Evolutionary conservation across 2,797 vertebrate species (phyloP).

Genomic region (Neosilurus hyrtlii): DNA sequence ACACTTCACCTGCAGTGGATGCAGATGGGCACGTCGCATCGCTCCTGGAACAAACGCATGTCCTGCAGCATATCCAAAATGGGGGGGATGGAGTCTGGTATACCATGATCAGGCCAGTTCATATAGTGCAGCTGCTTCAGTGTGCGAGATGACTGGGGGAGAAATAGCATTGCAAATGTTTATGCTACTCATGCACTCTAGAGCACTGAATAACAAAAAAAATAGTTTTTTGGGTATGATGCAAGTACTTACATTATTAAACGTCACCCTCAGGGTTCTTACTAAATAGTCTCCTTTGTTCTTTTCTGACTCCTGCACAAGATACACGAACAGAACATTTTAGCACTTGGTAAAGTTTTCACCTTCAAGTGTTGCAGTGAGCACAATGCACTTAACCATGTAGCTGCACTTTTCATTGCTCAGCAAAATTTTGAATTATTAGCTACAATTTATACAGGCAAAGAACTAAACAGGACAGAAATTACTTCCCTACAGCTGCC

Average conservation of each 20-base stretch:
- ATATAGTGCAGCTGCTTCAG: slow-evolving; percentile 90
- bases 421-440: neutral
- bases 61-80: slow-evolving; percentile 88
- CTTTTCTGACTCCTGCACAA: slow-evolving; percentile 80
- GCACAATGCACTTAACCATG: neutral
- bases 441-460: neutral
- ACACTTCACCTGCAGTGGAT: slow-evolving; percentile 90
- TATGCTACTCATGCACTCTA: neutral
- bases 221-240: neutral
- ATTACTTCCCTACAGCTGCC: neutral
- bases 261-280: slow-evolving; percentile 77
- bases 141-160: slow-evolving; percentile 74
- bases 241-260: slow-evolving; percentile 65
- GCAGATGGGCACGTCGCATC: slow-evolving; percentile 82
- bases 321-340: slow-evolving; percentile 1
- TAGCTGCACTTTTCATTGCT: neutral
- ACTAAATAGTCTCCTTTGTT: slow-evolving; percentile 84
- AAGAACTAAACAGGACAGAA: neutral
- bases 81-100: slow-evolving; percentile 85
- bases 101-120: slow-evolving; percentile 95
- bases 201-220: neutral
- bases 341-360: neutral
- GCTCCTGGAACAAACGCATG: slow-evolving; percentile 79
- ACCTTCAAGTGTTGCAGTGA: neutral
- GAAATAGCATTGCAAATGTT: neutral